Conservation (phyloP, 2,797 vertebrate species). For the Vespertilio murinus region DNA sequence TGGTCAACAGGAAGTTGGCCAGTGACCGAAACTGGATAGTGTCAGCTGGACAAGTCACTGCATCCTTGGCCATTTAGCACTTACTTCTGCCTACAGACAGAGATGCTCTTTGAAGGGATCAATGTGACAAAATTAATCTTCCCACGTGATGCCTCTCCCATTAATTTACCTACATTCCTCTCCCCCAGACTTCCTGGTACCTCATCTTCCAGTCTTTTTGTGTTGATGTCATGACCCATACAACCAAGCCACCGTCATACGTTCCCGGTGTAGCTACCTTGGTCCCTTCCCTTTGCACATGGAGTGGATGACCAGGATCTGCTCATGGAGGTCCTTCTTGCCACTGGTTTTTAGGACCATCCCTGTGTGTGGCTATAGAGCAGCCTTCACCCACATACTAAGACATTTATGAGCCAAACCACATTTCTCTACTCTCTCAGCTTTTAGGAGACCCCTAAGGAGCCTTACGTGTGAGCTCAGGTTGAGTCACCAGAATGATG, state of each 20-base stretch:
- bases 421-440: not conserved
- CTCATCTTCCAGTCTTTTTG: not conserved
- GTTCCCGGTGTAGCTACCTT: not conserved
- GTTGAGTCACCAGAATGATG: not conserved
- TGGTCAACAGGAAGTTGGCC: not conserved
- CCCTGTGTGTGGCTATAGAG: not conserved
- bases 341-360: not conserved
- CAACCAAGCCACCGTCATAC: too few relatives aligned
- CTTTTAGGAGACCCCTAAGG: not conserved
- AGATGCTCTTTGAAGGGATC: not conserved
- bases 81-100: not conserved
- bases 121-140: not conserved
- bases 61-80: not conserved
- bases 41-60: not conserved
- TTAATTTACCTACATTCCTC: not conserved
- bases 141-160: rapidly evolving
- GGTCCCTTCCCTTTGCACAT: not conserved
- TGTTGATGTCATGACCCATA: not conserved
- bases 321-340: not conserved
- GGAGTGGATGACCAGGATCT: not conserved
- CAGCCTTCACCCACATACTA: not conserved
- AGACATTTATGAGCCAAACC: not conserved
- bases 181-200: not conserved
- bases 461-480: not conserved
- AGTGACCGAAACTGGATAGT: not conserved